Evolutionary conservation across 2,888 invertebrate genomes (phyloP).

Genomic region (Lottia gigantea): DNA sequence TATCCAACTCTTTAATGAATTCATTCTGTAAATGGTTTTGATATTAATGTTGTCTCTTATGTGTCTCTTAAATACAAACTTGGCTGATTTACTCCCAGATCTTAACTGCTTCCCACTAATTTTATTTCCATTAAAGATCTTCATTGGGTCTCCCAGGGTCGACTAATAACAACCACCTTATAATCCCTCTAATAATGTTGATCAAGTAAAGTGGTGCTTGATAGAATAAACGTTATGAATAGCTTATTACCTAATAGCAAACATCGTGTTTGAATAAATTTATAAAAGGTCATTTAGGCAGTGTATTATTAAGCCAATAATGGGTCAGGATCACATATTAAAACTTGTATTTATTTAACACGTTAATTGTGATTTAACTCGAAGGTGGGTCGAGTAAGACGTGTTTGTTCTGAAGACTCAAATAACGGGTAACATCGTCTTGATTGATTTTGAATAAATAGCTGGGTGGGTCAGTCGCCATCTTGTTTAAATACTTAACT

Average conservation of each 20-base stretch:
- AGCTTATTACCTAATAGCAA: conserved; percentile 7
- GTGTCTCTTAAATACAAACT: not conserved
- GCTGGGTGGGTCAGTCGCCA: not conserved
- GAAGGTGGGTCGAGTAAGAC: not conserved
- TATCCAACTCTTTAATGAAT: too few relatives aligned
- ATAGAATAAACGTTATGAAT: conserved; percentile 2
- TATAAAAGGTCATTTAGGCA: not conserved
- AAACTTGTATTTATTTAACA: too few relatives aligned
- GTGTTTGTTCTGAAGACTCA: not conserved
- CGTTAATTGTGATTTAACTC: too few relatives aligned
- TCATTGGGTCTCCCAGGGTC: not conserved
- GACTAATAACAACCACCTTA: not conserved
- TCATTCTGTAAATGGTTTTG: too few relatives aligned
- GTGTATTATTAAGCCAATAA: conserved; percentile 4
- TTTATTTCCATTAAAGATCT: conserved; percentile 3
- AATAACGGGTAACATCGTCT: not conserved
- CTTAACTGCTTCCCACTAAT: not conserved
- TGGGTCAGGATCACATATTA: not conserved
- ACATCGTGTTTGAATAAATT: not conserved
- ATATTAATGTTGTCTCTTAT: not conserved
- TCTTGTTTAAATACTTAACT: not conserved
- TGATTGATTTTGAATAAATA: not conserved
- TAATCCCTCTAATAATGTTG: conserved; percentile 9
- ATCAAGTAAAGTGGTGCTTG: not conserved
- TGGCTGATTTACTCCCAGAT: not conserved